Percentiles rank a stretch among this genome's conserved stretches.
Conservation (phyloP, 2,888 invertebrate genomes). For the Empis livida region DNA sequence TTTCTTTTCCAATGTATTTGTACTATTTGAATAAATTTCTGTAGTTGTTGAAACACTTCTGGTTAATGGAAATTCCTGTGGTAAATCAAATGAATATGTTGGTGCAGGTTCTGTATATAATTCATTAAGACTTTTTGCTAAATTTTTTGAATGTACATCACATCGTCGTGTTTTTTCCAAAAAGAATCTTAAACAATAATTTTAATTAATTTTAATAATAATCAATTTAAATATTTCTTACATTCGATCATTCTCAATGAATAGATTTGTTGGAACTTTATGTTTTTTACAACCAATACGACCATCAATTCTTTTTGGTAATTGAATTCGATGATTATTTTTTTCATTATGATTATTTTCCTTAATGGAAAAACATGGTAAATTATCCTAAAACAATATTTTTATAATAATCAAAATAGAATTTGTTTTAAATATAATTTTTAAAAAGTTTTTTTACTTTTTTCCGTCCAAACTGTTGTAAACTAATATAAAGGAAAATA, state of each 20-base stretch:
- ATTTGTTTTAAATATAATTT: background rate
- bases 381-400: constrained; percentile 19
- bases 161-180: constrained; percentile 31
- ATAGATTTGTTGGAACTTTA: constrained; percentile 5
- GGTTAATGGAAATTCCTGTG: constrained; percentile 30
- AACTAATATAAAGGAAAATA: constrained; percentile 66
- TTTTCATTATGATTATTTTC: constrained; percentile 6
- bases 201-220: background rate
- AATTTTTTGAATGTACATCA: constrained; percentile 29
- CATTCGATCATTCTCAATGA: background rate
- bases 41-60: constrained; percentile 35
- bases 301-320: background rate
- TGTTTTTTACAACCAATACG: constrained; percentile 11
- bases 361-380: constrained; percentile 28
- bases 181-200: constrained; percentile 21
- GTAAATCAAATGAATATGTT: constrained; percentile 18
- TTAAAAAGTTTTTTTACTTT: constrained; percentile 21
- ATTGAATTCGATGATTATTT: background rate
- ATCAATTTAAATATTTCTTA: too few species aligned
- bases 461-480: constrained; percentile 32
- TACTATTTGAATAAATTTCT: constrained; percentile 24
- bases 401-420: constrained; percentile 6
- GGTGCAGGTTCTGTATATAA: constrained; percentile 28
- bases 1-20: constrained; percentile 5
- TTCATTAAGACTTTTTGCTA: constrained; percentile 34